Conservation (phyloP, 2,888 invertebrate genomes). For the Zaprionus bogoriensis region DNA sequence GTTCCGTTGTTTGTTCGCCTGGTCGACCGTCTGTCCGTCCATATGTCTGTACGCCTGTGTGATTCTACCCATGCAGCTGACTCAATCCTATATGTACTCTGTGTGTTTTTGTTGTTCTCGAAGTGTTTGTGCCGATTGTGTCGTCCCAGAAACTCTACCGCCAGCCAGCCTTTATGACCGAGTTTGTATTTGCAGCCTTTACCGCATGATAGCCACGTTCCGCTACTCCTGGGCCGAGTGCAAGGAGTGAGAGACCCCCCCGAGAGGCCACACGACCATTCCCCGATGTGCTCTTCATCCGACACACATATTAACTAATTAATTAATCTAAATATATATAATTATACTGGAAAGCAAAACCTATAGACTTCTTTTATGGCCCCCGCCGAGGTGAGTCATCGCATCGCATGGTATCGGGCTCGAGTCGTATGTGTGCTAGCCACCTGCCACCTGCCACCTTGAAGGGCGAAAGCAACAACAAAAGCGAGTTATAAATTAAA, state of each 20-base stretch:
- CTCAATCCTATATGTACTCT: constrained; percentile 19
- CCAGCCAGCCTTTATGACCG: constrained; percentile 46
- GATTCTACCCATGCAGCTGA: constrained; percentile 12
- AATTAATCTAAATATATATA: neutral
- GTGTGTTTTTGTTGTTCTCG: constrained; percentile 13
- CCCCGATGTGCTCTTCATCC: neutral
- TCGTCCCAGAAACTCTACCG: constrained; percentile 28
- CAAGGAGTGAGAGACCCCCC: constrained; percentile 47
- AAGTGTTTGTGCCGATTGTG: constrained; percentile 10
- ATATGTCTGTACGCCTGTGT: neutral
- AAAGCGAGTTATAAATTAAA: neutral
- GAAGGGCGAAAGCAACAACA: too few relatives aligned
- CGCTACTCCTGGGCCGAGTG: constrained; percentile 74
- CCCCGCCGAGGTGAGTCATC: constrained; percentile 17
- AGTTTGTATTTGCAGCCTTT: constrained; percentile 72
- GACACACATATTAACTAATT: neutral
- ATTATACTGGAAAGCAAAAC: constrained; percentile 9
- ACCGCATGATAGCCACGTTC: constrained; percentile 76
- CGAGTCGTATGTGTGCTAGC: neutral
- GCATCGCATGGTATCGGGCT: too few relatives aligned
- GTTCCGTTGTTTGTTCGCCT: neutral
- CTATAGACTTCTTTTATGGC: neutral
- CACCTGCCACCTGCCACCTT: neutral
- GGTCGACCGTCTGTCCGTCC: neutral
- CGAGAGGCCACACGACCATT: constrained; percentile 12